Evolutionary conservation across 2,797 vertebrate genomes (phyloP), one percentile per base, ranked within the genome.

Genomic region (Hyperoplus lanceolatus): DNA sequence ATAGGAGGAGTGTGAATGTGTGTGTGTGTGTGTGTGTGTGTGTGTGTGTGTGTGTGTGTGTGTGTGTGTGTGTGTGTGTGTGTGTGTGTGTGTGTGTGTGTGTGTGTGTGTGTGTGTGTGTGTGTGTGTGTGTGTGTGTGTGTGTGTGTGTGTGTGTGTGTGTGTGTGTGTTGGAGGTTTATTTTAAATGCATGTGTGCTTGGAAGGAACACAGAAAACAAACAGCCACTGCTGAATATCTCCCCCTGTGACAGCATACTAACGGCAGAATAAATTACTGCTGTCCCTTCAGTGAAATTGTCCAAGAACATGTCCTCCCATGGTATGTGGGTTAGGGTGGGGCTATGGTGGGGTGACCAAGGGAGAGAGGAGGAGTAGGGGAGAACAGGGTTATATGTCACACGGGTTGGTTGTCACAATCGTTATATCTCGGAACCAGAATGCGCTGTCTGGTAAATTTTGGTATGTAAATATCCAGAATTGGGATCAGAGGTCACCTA

Each of bases 261-360:
- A 96, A 95, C 95, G 95, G 96, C 93, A 95, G 96, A 97, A 97
- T 95, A 96, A 96, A 97, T 96, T 93, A 94, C 94, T 96, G 94
- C 91, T 91, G 94, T 96, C 94, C 93, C 94, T 96, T 94, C 93
- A 88, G 94, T 95, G 95, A 96, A 96, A 95, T 93, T 89, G 92
- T 96, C 94, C 95, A 95, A 94, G 96, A 29, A 29, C 29, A 96
- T 94, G 96, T 94, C 93, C 89, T 86, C 90, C 95, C 94, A 93
- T 96, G 29, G 29, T 29, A 29, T 29, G 29, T 3, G 29, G 29
- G 29, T 29, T 29, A 29, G 3, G 29, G 29, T 29, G 29, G 29
- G 29, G 29, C 29, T 29, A 29, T 29, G 29, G 29, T 29, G 29
- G 29, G 29, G 29, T 29, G 29, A 29, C 29, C 29, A 29, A 29